A percentile compares a stretch with the other conserved stretches of the same genome.
Evolutionary conservation across 2,797 vertebrate species (phyloP).

Genomic region (Sitta carolinensis): DNA sequence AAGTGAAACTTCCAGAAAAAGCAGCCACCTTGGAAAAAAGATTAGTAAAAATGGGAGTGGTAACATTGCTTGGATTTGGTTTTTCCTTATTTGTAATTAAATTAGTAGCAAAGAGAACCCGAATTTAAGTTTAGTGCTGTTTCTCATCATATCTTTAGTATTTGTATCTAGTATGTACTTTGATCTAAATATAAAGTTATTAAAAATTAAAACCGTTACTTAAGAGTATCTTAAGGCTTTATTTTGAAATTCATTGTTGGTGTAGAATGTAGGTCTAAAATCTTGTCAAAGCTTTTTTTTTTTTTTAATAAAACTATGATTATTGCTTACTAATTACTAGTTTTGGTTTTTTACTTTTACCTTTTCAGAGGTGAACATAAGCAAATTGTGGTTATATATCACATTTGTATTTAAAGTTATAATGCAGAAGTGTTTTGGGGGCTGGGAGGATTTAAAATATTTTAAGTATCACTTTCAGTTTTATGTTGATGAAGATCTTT

Average conservation of each 20-base stretch:
- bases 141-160: background rate
- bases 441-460: background rate
- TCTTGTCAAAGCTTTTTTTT: background rate
- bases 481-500: background rate
- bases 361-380: background rate
- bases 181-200: background rate
- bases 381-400: background rate
- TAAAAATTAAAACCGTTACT: background rate
- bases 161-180: background rate
- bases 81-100: constrained; percentile 77
- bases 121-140: background rate
- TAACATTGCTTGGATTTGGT: constrained; percentile 77
- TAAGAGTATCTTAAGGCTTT: background rate
- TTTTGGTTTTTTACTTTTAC: background rate
- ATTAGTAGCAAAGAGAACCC: constrained; percentile 40
- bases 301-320: background rate
- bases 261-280: background rate
- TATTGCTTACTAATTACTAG: background rate
- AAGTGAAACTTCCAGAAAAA: constrained; percentile 68
- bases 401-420: background rate
- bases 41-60: constrained; percentile 63
- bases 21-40: constrained; percentile 57
- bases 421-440: background rate
- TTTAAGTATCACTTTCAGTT: background rate
- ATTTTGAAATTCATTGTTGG: background rate